These are phyloP conservation scores for Aspidiotus destructor DNA, from an alignment of 2,888 invertebrate genomes.

Conservation along the genomic window DNA sequence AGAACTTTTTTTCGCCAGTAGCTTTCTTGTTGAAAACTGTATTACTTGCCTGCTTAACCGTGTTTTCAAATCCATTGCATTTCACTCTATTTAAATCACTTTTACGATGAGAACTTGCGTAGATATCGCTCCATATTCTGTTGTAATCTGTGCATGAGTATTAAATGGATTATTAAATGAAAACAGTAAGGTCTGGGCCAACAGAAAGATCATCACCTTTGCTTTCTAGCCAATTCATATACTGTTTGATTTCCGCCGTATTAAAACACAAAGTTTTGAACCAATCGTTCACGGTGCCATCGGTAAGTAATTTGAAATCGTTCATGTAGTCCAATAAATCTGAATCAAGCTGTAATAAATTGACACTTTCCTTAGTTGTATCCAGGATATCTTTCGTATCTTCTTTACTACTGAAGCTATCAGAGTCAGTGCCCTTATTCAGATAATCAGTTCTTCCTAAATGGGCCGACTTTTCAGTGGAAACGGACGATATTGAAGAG, in stretches of 20 bases:
- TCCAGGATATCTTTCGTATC: background rate
- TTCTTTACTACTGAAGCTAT: background rate
- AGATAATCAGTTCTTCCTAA: too few relatives aligned
- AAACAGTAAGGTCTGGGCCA: background rate
- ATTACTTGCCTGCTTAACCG: too few relatives aligned
- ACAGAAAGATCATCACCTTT: constrained; percentile 10
- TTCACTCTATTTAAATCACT: background rate
- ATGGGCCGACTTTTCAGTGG: background rate
- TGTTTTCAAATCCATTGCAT: background rate
- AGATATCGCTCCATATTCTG: constrained; percentile 19
- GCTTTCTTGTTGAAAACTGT: too few relatives aligned
- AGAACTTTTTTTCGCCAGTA: too few relatives aligned
- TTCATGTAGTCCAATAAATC: constrained; percentile 28
- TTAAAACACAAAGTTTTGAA: constrained; percentile 24
- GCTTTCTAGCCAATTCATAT: constrained; percentile 22
- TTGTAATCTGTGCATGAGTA: constrained; percentile 16
- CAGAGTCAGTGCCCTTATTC: background rate
- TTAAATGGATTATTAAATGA: background rate
- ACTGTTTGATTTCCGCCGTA: constrained; percentile 14
- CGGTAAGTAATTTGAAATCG: constrained; percentile 25
- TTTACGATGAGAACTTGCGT: constrained; percentile 10
- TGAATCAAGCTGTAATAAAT: constrained; percentile 14
- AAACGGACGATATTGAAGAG: constrained; percentile 12
- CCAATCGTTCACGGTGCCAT: constrained; percentile 20
- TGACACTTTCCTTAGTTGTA: background rate